Evolutionary conservation across 2,113 vertebrate species (phyloP).

Genomic region (Tragulus kanchil): DNA sequence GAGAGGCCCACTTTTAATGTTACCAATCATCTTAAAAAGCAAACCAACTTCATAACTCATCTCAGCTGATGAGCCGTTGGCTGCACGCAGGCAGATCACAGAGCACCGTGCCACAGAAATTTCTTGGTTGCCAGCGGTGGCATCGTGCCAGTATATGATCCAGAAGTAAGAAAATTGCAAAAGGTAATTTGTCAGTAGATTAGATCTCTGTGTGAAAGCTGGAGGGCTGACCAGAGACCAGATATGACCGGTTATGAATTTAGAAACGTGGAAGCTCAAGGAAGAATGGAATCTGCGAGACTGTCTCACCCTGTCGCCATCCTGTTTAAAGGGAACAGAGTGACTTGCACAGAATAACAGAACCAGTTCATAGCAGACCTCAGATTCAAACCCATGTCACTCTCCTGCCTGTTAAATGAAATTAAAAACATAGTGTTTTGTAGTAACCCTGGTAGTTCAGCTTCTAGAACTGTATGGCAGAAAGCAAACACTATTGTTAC

Average conservation of each 20-base stretch:
- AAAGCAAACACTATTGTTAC: neutral
- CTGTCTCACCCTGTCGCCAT: neutral
- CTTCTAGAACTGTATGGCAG: neutral
- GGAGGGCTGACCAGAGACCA: no score
- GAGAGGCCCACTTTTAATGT: neutral
- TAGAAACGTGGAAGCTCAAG: neutral
- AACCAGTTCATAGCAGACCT: neutral
- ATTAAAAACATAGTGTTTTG: neutral
- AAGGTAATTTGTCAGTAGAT: neutral
- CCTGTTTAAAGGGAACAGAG: slow-evolving; percentile 8
- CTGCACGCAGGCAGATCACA: no score
- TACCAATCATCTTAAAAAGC: slow-evolving; percentile 20
- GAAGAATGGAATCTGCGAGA: neutral
- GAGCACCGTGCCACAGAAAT: accelerated
- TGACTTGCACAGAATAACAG: neutral
- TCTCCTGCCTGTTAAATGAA: neutral
- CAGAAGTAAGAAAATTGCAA: neutral
- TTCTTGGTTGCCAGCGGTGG: neutral
- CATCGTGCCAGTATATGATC: neutral
- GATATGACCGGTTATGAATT: neutral
- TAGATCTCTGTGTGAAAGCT: neutral
- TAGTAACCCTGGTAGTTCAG: neutral
- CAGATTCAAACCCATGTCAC: neutral
- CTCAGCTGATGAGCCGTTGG: neutral
- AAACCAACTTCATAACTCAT: neutral